Evolutionary conservation across 1,140 invertebrate genomes (phyloP).

Genomic region (Apis laboriosa): DNA sequence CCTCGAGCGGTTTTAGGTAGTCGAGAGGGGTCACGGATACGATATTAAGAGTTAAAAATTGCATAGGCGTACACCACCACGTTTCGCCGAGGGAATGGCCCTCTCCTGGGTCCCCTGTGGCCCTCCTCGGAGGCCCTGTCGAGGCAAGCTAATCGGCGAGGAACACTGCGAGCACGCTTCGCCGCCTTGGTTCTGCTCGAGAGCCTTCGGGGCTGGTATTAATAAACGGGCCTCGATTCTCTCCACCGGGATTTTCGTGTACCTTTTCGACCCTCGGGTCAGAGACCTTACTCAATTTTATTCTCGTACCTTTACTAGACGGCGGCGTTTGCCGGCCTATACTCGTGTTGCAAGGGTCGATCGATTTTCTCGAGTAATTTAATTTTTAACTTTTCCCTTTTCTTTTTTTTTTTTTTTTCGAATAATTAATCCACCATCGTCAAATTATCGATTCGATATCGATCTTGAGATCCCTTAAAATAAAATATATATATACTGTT

Average conservation of each 20-base stretch:
- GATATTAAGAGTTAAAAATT: constrained; percentile 62
- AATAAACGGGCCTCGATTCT: constrained; percentile 58
- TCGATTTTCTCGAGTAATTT: neutral
- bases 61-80: constrained; percentile 26
- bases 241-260: constrained; percentile 44
- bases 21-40: neutral
- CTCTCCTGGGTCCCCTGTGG: constrained; percentile 8
- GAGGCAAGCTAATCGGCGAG: constrained; percentile 69
- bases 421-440: too few relatives aligned
- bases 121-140: constrained; percentile 41
- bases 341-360: neutral
- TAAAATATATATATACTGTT: too few relatives aligned
- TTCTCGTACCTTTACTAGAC: constrained; percentile 25
- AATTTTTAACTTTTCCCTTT: too few relatives aligned
- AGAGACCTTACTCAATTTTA: constrained; percentile 28
- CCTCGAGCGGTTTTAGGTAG: neutral
- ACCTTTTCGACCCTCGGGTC: constrained; percentile 30
- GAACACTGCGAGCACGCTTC: constrained; percentile 67
- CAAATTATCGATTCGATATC: too few relatives aligned
- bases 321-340: neutral
- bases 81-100: constrained; percentile 22
- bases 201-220: constrained; percentile 61
- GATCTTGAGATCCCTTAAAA: too few relatives aligned
- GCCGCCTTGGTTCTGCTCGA: constrained; percentile 56
- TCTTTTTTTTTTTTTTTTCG: too few relatives aligned